phyloP scores from a whole-genome alignment of 53 echinoderm and acorn worm species.

The Actinopyga echinites region DNA sequence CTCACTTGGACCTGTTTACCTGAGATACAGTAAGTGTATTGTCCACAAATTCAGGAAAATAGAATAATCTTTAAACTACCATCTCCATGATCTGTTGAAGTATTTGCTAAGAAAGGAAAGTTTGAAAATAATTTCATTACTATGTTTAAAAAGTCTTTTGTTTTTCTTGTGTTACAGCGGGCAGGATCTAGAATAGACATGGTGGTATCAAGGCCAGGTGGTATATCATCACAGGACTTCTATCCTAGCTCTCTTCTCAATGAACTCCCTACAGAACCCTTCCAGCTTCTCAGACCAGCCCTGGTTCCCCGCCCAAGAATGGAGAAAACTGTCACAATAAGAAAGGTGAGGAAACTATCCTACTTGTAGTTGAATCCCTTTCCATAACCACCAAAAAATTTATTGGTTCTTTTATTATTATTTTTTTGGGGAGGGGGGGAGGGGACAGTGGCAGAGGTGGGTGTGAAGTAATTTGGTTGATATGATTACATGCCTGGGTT shows the following conservation, averaged over 20 bases:
- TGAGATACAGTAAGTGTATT: too few species aligned
- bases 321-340: constrained; percentile 78
- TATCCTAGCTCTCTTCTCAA: constrained; percentile 63
- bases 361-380: background rate
- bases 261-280: constrained; percentile 82
- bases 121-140: background rate
- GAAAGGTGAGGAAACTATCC: constrained; percentile 52
- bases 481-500: too few species aligned
- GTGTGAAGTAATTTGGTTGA: too few species aligned
- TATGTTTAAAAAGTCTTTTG: background rate
- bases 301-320: constrained; percentile 64
- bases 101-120: background rate
- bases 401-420: too few species aligned
- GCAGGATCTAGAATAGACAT: constrained; percentile 60
- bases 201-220: constrained; percentile 59
- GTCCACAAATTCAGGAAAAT: too few species aligned
- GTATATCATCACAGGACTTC: constrained; percentile 57
- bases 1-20: too few species aligned
- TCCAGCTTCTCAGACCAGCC: constrained; percentile 63
- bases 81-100: too few species aligned
- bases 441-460: too few species aligned
- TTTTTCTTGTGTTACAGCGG: background rate
- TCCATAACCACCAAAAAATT: too few species aligned
- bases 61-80: too few species aligned
- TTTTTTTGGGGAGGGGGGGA: too few species aligned